These are phyloP conservation scores for Thalassoma bifasciatum DNA, from an alignment of 2,113 vertebrate genomes.

Conservation along the genomic window DNA sequence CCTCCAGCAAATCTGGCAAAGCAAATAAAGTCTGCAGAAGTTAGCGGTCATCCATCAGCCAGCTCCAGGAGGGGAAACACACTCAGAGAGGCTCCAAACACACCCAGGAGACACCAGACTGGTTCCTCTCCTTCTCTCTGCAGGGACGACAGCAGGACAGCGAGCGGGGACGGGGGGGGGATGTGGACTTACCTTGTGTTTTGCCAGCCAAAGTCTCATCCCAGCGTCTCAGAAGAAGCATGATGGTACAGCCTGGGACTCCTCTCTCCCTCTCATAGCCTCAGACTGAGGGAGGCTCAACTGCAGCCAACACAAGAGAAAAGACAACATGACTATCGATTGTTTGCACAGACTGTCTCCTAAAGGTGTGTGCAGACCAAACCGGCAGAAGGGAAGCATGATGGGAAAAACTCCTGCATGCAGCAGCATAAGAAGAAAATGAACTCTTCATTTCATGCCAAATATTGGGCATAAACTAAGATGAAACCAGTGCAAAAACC, in stretches of 20 bases:
- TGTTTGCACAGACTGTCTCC: not conserved
- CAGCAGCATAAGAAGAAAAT: too few relatives aligned
- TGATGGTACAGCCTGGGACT: slow-evolving; percentile 83
- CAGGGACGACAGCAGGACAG: not conserved
- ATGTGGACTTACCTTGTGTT: slow-evolving; percentile 79
- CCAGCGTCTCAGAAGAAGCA: slow-evolving; percentile 85
- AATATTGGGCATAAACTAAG: too few relatives aligned
- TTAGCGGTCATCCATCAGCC: slow-evolving; percentile 67
- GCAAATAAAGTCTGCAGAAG: slow-evolving; percentile 27
- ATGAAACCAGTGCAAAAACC: too few relatives aligned
- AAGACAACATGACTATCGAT: slow-evolving; percentile 27
- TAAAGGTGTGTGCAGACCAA: not conserved
- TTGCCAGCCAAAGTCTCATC: slow-evolving; percentile 82
- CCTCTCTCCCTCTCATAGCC: slow-evolving; percentile 86
- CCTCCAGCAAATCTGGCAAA: slow-evolving; percentile 51
- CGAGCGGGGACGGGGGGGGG: slow-evolving; percentile 35
- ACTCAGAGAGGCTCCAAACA: slow-evolving; percentile 27
- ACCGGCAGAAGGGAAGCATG: not conserved
- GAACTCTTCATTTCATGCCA: too few relatives aligned
- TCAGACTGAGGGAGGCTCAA: slow-evolving; percentile 79
- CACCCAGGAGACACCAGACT: slow-evolving; percentile 41
- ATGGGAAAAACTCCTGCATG: not conserved
- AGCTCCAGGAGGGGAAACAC: slow-evolving; percentile 33
- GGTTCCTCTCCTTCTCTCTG: slow-evolving; percentile 14
- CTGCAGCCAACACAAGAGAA: slow-evolving; percentile 44